phyloP scores from a whole-genome alignment of 1,140 invertebrate species.

The Trachelipus rathkii region DNA sequence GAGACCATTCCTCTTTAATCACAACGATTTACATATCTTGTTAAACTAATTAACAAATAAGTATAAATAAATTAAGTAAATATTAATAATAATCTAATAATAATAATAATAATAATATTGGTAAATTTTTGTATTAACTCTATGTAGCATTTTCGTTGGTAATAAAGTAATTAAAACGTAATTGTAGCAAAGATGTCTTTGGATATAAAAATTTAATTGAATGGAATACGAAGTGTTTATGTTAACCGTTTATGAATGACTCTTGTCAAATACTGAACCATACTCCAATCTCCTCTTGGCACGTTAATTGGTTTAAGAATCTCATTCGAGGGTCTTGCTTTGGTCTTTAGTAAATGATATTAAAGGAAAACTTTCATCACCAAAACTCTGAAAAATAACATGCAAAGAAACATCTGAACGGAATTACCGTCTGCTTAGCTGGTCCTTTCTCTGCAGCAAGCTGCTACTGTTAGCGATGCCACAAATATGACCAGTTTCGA shows the following conservation, averaged over 20 bases:
- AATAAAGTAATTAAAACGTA: too few species aligned
- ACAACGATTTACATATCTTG: too few species aligned
- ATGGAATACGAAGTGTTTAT: background rate
- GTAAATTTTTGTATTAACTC: too few species aligned
- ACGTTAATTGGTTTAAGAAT: constrained; percentile 33
- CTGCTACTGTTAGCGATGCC: constrained; percentile 37
- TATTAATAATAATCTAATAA: too few species aligned
- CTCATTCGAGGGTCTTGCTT: constrained; percentile 27
- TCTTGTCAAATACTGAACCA: constrained; percentile 27
- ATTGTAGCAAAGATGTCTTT: too few species aligned
- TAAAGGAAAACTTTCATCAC: constrained; percentile 34
- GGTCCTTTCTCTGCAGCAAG: constrained; percentile 31
- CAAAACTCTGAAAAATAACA: constrained; percentile 29
- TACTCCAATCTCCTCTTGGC: constrained; percentile 34
- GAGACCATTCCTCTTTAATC: too few species aligned
- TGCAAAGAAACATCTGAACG: constrained; percentile 32
- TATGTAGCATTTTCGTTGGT: too few species aligned
- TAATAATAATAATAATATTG: too few species aligned
- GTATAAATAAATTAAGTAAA: too few species aligned
- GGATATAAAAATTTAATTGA: too few species aligned
- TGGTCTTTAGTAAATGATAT: constrained; percentile 26
- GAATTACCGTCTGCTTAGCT: constrained; percentile 32
- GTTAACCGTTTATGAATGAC: constrained; percentile 23
- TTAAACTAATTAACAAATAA: too few species aligned
- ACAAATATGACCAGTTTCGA: constrained; percentile 37